Evolutionary conservation across 1,140 invertebrate species (phyloP).

Genomic region (Drosophila lacertosa): DNA sequence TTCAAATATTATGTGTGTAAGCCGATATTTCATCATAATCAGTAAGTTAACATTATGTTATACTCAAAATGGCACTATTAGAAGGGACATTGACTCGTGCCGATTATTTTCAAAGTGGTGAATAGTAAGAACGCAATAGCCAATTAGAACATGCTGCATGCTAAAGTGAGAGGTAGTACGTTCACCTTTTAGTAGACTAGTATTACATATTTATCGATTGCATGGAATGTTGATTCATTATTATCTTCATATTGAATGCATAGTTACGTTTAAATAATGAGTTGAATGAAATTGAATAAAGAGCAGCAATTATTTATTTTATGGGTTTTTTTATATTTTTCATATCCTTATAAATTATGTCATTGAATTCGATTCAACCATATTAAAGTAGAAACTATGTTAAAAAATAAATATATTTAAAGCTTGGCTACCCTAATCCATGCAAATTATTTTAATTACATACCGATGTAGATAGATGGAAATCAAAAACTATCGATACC

Average conservation of each 20-base stretch:
- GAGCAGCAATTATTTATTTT: background rate
- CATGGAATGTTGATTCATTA: background rate
- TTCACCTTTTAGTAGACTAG: background rate
- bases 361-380: too few relatives aligned
- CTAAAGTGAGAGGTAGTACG: background rate
- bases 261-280: background rate
- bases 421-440: background rate
- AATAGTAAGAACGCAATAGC: slow-evolving; percentile 5
- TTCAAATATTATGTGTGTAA: background rate
- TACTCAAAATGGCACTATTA: slow-evolving; percentile 26
- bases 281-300: background rate
- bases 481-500: background rate
- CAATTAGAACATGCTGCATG: background rate
- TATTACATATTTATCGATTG: slow-evolving; percentile 5
- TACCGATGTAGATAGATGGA: background rate
- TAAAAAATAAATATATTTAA: background rate
- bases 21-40: background rate
- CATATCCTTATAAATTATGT: background rate
- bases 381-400: too few relatives aligned
- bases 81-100: background rate
- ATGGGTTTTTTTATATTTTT: background rate
- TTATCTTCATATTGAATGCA: background rate
- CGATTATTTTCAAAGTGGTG: background rate
- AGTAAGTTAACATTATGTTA: slow-evolving; percentile 17
- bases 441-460: background rate